Evolutionary conservation across 2,797 vertebrate genomes (phyloP).

Genomic region (Sebastes kiyomatsui): DNA sequence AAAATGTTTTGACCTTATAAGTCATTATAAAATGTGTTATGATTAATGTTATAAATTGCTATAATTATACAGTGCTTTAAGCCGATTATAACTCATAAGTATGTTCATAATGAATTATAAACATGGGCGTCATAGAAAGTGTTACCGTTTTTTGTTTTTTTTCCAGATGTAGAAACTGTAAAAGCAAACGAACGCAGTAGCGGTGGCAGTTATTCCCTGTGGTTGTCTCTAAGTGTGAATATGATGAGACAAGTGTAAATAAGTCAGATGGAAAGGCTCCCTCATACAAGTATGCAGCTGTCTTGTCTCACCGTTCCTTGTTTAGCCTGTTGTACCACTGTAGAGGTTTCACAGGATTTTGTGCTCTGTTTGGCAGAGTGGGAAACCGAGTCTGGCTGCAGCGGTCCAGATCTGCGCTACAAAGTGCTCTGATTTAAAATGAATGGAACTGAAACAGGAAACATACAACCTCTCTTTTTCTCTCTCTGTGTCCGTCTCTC

Average conservation of each 20-base stretch:
- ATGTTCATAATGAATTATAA: background rate
- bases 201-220: constrained; percentile 36
- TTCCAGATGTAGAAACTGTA: constrained; percentile 9
- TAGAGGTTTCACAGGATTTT: constrained; percentile 65
- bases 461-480: constrained; percentile 12
- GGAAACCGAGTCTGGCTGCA: constrained; percentile 49
- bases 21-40: no score
- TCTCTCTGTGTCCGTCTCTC: constrained; percentile 29
- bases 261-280: constrained; percentile 59
- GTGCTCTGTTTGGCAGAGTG: constrained; percentile 80
- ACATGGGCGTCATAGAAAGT: background rate
- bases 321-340: constrained; percentile 25
- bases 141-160: background rate
- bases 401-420: constrained; percentile 48
- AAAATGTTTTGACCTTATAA: no score
- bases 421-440: constrained; percentile 75
- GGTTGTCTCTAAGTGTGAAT: constrained; percentile 59
- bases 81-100: background rate
- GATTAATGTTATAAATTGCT: no score
- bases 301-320: constrained; percentile 42
- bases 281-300: constrained; percentile 50
- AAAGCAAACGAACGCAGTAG: constrained; percentile 17
- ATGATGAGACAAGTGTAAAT: constrained; percentile 66
- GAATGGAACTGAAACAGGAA: constrained; percentile 50
- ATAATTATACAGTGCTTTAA: background rate